Base-by-base conservation (phyloP, 2,888 invertebrate genomes). In the Pinctada fucata region DNA sequence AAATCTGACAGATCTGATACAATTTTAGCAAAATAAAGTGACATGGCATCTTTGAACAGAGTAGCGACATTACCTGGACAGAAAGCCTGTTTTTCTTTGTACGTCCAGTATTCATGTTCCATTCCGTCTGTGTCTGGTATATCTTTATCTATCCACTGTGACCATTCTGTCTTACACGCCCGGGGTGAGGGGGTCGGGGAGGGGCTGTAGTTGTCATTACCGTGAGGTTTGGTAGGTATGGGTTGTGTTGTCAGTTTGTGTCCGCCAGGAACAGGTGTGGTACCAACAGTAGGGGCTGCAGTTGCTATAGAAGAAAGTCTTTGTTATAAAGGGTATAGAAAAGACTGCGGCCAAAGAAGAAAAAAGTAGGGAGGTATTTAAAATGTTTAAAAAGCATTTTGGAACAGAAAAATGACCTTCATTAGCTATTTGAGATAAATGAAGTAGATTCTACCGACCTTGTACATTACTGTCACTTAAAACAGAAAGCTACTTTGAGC, bases 61-160 rank as follows among this genome's bases (percentile, higher is more conserved):
- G 31, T 31, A 31, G 31, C 31, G 31, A 31, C 80, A 52, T 87
- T 88, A 58, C 81, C 84, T 52, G 79, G 82, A 83, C 89, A 89
- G 85, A 88, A 88, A 77, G 81, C 70, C 68, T 85, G 78, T 10
- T 78, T 76, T 74, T 87, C 83, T 8, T 70, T 74, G 1, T 78
- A 50, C n/a, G 83, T 84, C 83, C 86, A 81, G 58, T 74, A 79
- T 72, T 88, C 88, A 63, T 75, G 72, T 64, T 88, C 88, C 16
- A 82, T 83, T 31, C 81, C 82, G 69, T 81, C 85, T 45, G 73
- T 79, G 63, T 76, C 72, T 13, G 88, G 87, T 5, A 78, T 83
- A 72, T 87, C 85, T 16, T 78, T 78, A 80, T 89, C 88, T 67
- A 87, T 83, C 88, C 87, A 88, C 5, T 16, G 3, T 13, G 88